A percentile compares a stretch with the other conserved stretches of the same genome.
Conservation (phyloP, 2,113 vertebrate species). For the Enhydra lutris region DNA sequence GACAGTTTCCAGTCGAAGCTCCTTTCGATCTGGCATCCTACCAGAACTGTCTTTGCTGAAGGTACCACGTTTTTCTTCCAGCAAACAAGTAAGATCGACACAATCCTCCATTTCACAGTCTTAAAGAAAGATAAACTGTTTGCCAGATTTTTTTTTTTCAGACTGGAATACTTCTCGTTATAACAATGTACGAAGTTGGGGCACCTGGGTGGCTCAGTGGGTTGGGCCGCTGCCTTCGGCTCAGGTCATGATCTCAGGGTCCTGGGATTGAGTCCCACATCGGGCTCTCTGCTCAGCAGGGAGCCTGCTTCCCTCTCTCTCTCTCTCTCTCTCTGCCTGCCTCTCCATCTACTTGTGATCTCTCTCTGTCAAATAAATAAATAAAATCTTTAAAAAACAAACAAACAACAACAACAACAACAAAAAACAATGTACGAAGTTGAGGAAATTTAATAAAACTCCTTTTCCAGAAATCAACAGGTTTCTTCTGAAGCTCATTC, state of each 20-base stretch:
- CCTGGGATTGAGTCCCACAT: too few relatives aligned
- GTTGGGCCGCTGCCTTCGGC: too few relatives aligned
- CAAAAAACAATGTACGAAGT: conserved; percentile 49
- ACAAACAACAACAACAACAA: too few relatives aligned
- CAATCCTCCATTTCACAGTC: conserved; percentile 75
- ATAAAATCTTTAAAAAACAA: too few relatives aligned
- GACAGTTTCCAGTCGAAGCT: background rate
- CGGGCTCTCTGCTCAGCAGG: too few relatives aligned
- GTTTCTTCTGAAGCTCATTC: conserved; percentile 56
- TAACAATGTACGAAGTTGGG: conserved; percentile 60
- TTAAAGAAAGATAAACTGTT: conserved; percentile 69
- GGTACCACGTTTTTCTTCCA: conserved; percentile 66
- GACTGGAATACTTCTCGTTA: conserved; percentile 69
- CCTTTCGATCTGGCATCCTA: background rate
- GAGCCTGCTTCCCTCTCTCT: too few relatives aligned
- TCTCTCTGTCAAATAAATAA: too few relatives aligned
- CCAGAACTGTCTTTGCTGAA: conserved; percentile 11
- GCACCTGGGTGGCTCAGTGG: too few relatives aligned
- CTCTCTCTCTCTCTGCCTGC: too few relatives aligned
- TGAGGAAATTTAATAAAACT: conserved; percentile 74
- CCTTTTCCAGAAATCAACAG: conserved; percentile 78
- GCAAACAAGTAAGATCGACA: conserved; percentile 77
- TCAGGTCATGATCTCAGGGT: too few relatives aligned
- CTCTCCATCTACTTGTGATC: too few relatives aligned
- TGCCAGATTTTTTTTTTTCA: conserved; percentile 66